Percentiles rank a stretch among this genome's conserved stretches.
Evolutionary conservation across 2,888 invertebrate species (phyloP).

Genomic region (Thereva nobilitata): DNA sequence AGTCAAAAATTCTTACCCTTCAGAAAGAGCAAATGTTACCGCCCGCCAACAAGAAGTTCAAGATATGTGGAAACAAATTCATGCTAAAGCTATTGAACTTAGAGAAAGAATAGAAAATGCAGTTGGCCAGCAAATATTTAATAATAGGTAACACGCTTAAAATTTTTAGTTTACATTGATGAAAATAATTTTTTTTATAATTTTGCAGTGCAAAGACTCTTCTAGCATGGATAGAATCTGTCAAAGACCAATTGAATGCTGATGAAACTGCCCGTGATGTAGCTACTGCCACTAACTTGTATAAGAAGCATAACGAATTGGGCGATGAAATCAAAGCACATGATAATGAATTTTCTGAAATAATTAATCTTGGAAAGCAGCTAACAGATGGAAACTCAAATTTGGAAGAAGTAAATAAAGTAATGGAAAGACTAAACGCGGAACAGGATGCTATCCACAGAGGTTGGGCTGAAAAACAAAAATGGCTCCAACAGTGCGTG

Average conservation of each 20-base stretch:
- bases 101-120: slow-evolving; percentile 87
- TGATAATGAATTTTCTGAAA: slow-evolving; percentile 84
- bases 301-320: slow-evolving; percentile 89
- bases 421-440: slow-evolving; percentile 71
- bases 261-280: slow-evolving; percentile 85
- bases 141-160: slow-evolving; percentile 46
- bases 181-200: not conserved
- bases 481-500: slow-evolving; percentile 82
- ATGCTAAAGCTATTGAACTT: slow-evolving; percentile 81
- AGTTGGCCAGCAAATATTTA: slow-evolving; percentile 86
- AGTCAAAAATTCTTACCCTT: slow-evolving; percentile 90
- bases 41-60: slow-evolving; percentile 82
- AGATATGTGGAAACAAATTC: slow-evolving; percentile 85
- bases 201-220: slow-evolving; percentile 74
- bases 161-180: not conserved
- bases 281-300: slow-evolving; percentile 85
- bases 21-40: slow-evolving; percentile 84
- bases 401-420: slow-evolving; percentile 74
- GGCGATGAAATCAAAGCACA: slow-evolving; percentile 89
- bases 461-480: slow-evolving; percentile 85
- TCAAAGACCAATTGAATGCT: slow-evolving; percentile 77
- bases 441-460: slow-evolving; percentile 77
- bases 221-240: slow-evolving; percentile 79
- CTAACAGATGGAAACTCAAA: slow-evolving; percentile 74
- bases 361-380: slow-evolving; percentile 78